Base-by-base conservation (phyloP, 2,113 vertebrate species). In the Dromiciops gliroides region DNA sequence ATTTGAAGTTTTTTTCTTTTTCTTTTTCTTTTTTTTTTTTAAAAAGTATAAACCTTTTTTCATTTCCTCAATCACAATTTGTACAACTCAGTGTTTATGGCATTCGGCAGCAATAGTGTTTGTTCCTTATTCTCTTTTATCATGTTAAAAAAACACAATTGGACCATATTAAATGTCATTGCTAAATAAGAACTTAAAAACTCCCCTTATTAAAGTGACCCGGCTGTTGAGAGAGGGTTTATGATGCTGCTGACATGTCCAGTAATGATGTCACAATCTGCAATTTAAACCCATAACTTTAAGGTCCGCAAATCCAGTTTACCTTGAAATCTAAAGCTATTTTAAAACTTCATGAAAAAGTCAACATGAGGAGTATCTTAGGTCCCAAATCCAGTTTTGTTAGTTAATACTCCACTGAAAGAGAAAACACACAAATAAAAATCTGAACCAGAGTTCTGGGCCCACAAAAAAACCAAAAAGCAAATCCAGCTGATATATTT, bases 41-140 rank as follows among this genome's bases (percentile, higher is more conserved):
- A 96, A 98, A 98, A 98, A 99, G 98, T 98, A 98, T 99, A 98
- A 99, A 98, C 98, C 48, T 98, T 98, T 96, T 96, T 98, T 98
- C 97, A 98, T 98, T 98, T 98, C 98, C 98, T 98, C 98, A 96
- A 98, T 98, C 98, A 98, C 98, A 98, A 98, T 98, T 98, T 98
- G 98, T 98, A 98, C 98, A 99, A 98, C 98, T 98, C 98, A 97
- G 98, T 98, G 98, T 98, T 97, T 98, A 98, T 98, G 98, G 98
- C 98, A 98, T 98, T 98, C 98, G 97, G 98, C 98, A 98, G 98
- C 98, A 98, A 98, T 97, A 98, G 98, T 98, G 98, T 98, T 98
- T 98, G 97, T 98, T 98, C 98, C 97, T 98, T 98, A 90, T 94
- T 97, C 97, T 16, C 49, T 94, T 97, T 94, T 95, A 93, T 98